Evolutionary conservation across 1,140 invertebrate species (phyloP), one percentile per base, ranked within the genome.

Genomic region (Eumaeus atala): DNA sequence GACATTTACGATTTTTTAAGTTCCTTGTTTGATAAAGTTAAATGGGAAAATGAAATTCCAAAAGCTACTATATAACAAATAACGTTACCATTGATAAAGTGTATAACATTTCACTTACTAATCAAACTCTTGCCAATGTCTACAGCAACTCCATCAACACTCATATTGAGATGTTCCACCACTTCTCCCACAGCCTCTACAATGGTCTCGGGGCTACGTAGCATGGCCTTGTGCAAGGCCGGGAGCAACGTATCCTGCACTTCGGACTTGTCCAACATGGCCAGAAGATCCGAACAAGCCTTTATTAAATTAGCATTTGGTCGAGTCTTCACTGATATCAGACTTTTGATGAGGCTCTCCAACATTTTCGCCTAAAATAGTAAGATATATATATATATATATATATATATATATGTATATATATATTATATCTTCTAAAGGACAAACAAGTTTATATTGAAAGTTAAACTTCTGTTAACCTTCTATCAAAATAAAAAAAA

Each of bases 201-300:
- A 59, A 96, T 94, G 17, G 96, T 92, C 90, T 99, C 97, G 0
- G 97, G 96, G 84, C 95, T 98, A 54, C 97, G 86, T n/a, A 99
- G 86, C 91, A 98, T 94, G 7, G 95, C 92, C 80, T 97, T 97
- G 74, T 97, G 94, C n/a, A 97, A 77, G 9, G 95, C 92, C 14
- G 97, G 96, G 40, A 96, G 84, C 48, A 99, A 77, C 10, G 87
- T 87, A 42, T 89, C 89, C 72, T 94, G 92, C 61, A 98, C 96
- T 47, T 96, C 94, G 3, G 92, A 90, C 61, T 93, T 90, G 28
- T 86, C 89, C 7, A 96, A 76, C 66, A 91, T 80, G 12, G 86
- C 83, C 10, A 97, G 77, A 58, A 96, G 84, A 37, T 91, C 89
- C 37, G 87, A 85, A 64, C 92, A 92, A 14, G 90, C 90, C 48